Conservation (phyloP, 1,140 invertebrate species). For the Drosophila lacteicornis region DNA sequence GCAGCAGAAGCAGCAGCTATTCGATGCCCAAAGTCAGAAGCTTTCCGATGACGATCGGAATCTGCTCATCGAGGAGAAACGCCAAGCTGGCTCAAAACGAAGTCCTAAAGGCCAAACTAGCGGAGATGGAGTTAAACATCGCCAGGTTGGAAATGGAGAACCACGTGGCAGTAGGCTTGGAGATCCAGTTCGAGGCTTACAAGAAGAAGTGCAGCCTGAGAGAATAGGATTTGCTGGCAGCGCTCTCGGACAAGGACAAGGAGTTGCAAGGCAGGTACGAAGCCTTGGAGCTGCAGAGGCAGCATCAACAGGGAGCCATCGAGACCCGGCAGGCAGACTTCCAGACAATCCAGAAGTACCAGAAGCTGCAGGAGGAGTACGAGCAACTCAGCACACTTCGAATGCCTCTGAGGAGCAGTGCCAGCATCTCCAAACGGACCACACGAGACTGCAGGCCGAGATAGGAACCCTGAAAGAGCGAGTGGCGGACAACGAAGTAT, state of each 20-base stretch:
- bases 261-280: slow-evolving; percentile 58
- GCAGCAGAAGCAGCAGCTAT: neutral
- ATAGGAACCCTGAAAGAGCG: slow-evolving; percentile 40
- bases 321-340: slow-evolving; percentile 48
- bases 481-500: slow-evolving; percentile 39
- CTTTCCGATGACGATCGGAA: slow-evolving; percentile 16
- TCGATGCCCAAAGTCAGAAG: slow-evolving; percentile 30
- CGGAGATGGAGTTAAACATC: neutral
- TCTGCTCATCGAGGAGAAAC: slow-evolving; percentile 34
- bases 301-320: slow-evolving; percentile 31
- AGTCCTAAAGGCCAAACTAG: too few species aligned
- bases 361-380: slow-evolving; percentile 54
- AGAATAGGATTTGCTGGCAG: slow-evolving; percentile 73
- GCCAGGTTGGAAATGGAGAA: slow-evolving; percentile 74
- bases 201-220: slow-evolving; percentile 69
- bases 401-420: slow-evolving; percentile 14
- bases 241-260: slow-evolving; percentile 75
- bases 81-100: slow-evolving; percentile 1
- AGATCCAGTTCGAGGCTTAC: slow-evolving; percentile 75
- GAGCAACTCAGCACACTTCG: slow-evolving; percentile 22
- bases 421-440: slow-evolving; percentile 38
- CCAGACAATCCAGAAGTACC: slow-evolving; percentile 53
- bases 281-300: slow-evolving; percentile 36
- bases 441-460: slow-evolving; percentile 46
- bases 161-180: slow-evolving; percentile 65